These are phyloP conservation scores for Chromoteleia sp. DNA, from an alignment of 2,888 invertebrate genomes.

Conservation along the genomic window DNA sequence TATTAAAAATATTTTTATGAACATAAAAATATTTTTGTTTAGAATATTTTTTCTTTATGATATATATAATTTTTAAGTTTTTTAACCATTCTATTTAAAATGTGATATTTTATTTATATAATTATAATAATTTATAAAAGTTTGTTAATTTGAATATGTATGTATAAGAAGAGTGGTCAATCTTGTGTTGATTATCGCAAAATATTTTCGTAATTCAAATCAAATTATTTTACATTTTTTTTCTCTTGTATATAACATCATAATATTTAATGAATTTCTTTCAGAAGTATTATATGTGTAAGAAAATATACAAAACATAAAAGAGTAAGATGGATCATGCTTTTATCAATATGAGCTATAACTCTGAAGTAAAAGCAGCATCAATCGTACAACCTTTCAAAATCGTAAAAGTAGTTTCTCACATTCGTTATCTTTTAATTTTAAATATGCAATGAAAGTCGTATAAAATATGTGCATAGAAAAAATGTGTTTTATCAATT, in stretches of 20 bases:
- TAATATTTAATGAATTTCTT: constrained; percentile 29
- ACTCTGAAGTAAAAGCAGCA: neutral
- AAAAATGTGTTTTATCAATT: constrained; percentile 6
- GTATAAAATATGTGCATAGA: constrained; percentile 25
- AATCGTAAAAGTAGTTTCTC: neutral
- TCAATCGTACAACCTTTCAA: constrained; percentile 1
- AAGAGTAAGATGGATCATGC: neutral
- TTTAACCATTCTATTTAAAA: too few relatives aligned
- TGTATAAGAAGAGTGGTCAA: constrained; percentile 17
- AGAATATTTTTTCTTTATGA: constrained; percentile 43
- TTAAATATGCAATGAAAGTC: constrained; percentile 16
- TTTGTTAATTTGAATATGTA: neutral
- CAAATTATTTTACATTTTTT: neutral
- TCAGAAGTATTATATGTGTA: neutral
- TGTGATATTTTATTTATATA: too few relatives aligned
- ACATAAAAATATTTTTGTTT: too few relatives aligned
- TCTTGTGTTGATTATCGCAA: constrained; percentile 1
- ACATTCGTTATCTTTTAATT: neutral
- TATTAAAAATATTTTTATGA: constrained; percentile 39
- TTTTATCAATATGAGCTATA: neutral
- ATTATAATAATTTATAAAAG: too few relatives aligned
- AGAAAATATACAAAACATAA: constrained; percentile 27
- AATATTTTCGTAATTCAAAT: constrained; percentile 6
- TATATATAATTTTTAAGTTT: too few relatives aligned
- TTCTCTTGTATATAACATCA: constrained; percentile 19